phyloP scores from a whole-genome alignment of 2,797 vertebrate species.

The Balearica regulorum region DNA sequence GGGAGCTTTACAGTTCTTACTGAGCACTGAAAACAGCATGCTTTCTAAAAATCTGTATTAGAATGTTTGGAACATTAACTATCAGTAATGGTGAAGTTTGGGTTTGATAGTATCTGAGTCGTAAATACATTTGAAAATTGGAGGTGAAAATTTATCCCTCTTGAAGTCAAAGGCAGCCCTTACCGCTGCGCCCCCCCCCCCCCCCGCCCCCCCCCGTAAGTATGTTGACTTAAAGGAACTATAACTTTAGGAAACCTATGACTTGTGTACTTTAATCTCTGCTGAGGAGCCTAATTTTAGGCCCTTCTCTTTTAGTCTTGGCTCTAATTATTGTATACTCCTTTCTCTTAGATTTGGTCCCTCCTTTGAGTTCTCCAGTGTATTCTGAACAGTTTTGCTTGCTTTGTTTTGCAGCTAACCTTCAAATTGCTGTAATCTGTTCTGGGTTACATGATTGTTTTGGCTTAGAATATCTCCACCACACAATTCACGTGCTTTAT shows the following conservation, averaged over 20 bases:
- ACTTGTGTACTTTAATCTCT: neutral
- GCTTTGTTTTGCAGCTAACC: neutral
- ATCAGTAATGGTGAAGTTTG: neutral
- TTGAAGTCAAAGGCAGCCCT: neutral
- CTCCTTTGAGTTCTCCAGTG: neutral
- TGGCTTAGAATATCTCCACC: neutral
- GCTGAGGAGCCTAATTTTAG: neutral
- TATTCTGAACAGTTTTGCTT: neutral
- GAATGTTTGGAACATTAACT: neutral
- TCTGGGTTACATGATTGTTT: neutral
- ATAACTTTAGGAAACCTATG: neutral
- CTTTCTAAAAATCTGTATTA: neutral
- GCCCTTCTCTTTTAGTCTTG: neutral
- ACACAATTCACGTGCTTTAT: neutral
- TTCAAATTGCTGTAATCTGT: neutral
- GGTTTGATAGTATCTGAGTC: neutral
- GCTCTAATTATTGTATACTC: neutral
- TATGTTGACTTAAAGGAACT: neutral
- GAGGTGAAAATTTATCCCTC: neutral
- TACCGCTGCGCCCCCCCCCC: fast-evolving
- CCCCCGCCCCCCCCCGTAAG: fast-evolving
- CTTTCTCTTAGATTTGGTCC: neutral
- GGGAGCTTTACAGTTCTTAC: neutral
- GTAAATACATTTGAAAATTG: neutral
- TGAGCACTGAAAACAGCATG: neutral